These are phyloP conservation scores for Phrynocephalus versicolor DNA, from an alignment of 2,113 vertebrate species.

Conservation along the genomic window DNA sequence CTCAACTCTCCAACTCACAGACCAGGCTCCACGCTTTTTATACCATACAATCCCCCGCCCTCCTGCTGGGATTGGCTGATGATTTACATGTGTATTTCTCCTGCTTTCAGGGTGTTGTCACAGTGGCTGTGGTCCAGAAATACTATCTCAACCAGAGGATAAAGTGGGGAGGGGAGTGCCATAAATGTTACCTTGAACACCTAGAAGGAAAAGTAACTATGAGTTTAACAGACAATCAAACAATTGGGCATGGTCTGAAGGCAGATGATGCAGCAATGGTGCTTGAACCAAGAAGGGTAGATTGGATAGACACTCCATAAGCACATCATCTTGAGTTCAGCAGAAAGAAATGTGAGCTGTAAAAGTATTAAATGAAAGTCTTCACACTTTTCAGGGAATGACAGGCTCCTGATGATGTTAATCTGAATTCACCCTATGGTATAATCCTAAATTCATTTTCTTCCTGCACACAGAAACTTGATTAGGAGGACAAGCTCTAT, in stretches of 20 bases:
- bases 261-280: background rate
- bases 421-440: background rate
- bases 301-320: background rate
- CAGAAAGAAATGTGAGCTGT: background rate
- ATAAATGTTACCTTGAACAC: no score
- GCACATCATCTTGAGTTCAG: background rate
- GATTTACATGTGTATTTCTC: no score
- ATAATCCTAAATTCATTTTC: background rate
- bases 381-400: background rate
- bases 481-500: no score
- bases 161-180: no score
- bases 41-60: no score
- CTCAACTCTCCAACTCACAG: no score
- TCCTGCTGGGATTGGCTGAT: no score
- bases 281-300: background rate
- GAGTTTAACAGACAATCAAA: background rate
- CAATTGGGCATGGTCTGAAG: background rate
- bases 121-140: no score
- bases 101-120: no score
- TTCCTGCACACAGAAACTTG: background rate
- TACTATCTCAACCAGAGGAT: no score
- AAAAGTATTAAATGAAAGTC: background rate
- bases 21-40: no score
- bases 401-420: background rate
- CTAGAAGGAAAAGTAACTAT: no score